A percentile compares a stretch with the other conserved stretches of the same genome.
Conservation (phyloP, 1,140 invertebrate genomes). For the Bombus waltoni region DNA sequence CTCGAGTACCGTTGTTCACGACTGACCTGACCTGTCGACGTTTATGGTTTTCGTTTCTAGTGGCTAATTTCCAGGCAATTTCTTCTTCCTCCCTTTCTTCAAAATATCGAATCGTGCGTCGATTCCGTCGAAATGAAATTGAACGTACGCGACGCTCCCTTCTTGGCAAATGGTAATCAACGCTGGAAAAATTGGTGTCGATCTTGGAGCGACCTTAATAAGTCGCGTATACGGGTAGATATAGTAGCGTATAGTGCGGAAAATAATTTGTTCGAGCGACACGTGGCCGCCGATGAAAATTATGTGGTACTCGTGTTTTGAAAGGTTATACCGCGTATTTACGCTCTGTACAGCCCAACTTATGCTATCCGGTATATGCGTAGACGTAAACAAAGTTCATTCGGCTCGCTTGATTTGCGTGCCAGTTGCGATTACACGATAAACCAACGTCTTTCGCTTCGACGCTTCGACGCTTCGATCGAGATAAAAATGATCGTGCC, state of each 20-base stretch:
- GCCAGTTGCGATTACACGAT: background rate
- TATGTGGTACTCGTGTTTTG: background rate
- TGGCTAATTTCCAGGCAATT: too few relatives aligned
- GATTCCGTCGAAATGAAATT: background rate
- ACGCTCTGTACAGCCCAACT: background rate
- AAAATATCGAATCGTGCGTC: background rate
- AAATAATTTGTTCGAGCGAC: background rate
- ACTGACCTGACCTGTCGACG: background rate
- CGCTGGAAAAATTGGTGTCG: slow-evolving; percentile 17
- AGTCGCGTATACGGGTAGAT: background rate
- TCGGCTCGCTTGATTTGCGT: too few relatives aligned
- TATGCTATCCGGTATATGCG: background rate
- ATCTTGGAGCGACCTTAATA: slow-evolving; percentile 29
- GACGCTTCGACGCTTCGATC: background rate
- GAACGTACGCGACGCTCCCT: too few relatives aligned
- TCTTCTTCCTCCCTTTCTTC: too few relatives aligned
- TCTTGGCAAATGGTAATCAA: slow-evolving; percentile 5
- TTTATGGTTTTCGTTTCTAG: background rate
- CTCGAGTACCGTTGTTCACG: background rate
- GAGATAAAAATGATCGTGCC: slow-evolving; percentile 13
- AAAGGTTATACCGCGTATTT: background rate
- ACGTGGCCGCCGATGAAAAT: slow-evolving; percentile 1
- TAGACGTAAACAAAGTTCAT: slow-evolving; percentile 19
- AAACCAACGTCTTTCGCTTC: background rate
- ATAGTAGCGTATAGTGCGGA: too few relatives aligned